These are phyloP conservation scores for Sebastes hubbsi DNA, from an alignment of 2,797 vertebrate species.

Conservation along the genomic window DNA sequence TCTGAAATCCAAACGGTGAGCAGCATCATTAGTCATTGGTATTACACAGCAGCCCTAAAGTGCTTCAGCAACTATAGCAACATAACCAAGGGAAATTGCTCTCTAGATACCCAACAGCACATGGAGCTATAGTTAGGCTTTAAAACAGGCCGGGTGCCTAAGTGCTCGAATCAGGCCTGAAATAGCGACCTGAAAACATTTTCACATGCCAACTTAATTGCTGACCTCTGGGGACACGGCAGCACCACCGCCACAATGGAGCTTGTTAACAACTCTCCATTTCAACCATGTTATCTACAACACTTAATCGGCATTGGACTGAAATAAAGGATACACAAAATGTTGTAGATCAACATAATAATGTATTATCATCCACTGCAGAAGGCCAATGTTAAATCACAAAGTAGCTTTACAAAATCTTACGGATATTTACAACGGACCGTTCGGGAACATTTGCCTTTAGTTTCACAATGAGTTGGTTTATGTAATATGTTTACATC, in stretches of 20 bases:
- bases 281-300: neutral
- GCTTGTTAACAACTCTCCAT: neutral
- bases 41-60: slow-evolving; percentile 31
- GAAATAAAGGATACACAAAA: neutral
- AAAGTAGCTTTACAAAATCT: neutral
- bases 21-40: slow-evolving; percentile 57
- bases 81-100: slow-evolving; percentile 12
- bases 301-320: neutral
- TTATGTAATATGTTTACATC: neutral
- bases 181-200: neutral
- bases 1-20: slow-evolving; percentile 25
- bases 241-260: neutral
- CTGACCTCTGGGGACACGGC: neutral
- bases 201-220: slow-evolving; percentile 1
- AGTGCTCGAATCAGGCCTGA: neutral
- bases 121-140: slow-evolving; percentile 9
- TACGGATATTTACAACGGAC: neutral
- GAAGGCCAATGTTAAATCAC: neutral
- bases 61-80: slow-evolving; percentile 23
- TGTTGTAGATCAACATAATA: neutral
- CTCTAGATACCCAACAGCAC: slow-evolving; percentile 5
- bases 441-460: neutral
- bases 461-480: neutral
- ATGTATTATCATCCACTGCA: neutral
- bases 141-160: neutral